A percentile compares a stretch with the other conserved stretches of the same genome.
phyloP scores from a whole-genome alignment of 1,140 invertebrate genomes.

The Solen grandis region DNA sequence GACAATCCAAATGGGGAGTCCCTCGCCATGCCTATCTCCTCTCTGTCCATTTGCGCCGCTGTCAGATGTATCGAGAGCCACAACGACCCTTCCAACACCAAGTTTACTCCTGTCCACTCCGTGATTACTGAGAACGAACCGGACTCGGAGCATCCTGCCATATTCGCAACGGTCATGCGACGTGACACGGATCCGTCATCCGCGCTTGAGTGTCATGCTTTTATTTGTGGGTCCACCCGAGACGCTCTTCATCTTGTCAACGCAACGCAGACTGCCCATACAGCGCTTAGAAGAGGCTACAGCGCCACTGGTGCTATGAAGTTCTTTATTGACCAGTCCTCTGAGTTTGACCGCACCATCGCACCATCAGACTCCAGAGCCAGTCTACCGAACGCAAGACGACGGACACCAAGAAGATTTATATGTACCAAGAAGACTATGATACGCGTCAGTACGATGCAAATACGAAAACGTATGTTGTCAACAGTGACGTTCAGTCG shows the following conservation, averaged over 20 bases:
- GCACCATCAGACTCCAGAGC: not conserved
- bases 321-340: constrained; percentile 46
- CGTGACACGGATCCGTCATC: constrained; percentile 94
- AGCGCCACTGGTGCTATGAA: constrained; percentile 37
- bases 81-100: constrained; percentile 76
- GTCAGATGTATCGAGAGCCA: constrained; percentile 82
- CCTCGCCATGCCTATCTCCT: constrained; percentile 97
- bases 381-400: not conserved
- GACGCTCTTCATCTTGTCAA: constrained; percentile 68
- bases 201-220: constrained; percentile 97
- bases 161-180: constrained; percentile 96
- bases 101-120: constrained; percentile 96
- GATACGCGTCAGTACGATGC: constrained; percentile 33
- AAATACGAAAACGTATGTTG: constrained; percentile 28
- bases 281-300: constrained; percentile 33
- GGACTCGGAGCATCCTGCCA: constrained; percentile 91
- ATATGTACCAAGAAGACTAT: constrained; percentile 51
- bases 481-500: not conserved
- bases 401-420: constrained; percentile 30
- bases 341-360: constrained; percentile 37
- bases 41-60: constrained; percentile 98
- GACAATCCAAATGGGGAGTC: constrained; percentile 97
- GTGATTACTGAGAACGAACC: constrained; percentile 81
- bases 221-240: constrained; percentile 90
- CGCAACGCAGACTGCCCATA: constrained; percentile 61